Evolutionary conservation across 1,140 invertebrate species (phyloP), one percentile per base, ranked within the genome.

Genomic region (Campoletis sonorensis): DNA sequence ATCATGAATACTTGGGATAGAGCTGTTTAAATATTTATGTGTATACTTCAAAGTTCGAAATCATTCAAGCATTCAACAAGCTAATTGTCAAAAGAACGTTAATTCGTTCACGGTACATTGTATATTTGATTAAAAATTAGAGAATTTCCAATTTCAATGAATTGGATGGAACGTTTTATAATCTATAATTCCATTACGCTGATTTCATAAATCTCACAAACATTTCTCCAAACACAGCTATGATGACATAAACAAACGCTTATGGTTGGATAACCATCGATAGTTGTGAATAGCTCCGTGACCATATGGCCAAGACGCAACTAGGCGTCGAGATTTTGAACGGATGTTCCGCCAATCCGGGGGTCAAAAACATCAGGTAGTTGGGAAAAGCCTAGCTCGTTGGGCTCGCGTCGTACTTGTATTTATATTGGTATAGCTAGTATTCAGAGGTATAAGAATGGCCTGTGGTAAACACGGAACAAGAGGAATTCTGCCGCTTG

Each of bases 381-480:
- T 64, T 64, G 21, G 61, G 23, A 26, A 23, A 64, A 64, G 23
- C 61, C 61, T n/a, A n/a, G n/a, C n/a, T 54, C 51, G 51, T 13
- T 2, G 49, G 49, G 49, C 49, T 51, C 51, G 51, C 16, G 51
- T n/a, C 51, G 16, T n/a, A 27, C 61, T 26, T 10, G 61, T 58
- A 23, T 58, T n/a, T n/a, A n/a, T 64, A 26, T 64, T 64, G 23
- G 21, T 64, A 64, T 16, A 27, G 61, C 61, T 7, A 64, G 61
- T 64, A 64, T 64, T 64, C 4, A 64, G 23, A 26, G n/a, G 61
- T 64, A 64, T 64, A 26, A 64, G 61, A 64, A 64, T 64, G 61
- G 23, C 11, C 21, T 23, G 67, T 70, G 40, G 79, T 84, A 86
- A 87, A 85, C 77, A 83, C 77, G 80, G 77, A 85, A 80, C 58